Base-by-base conservation (phyloP, 2,888 invertebrate species). In the Oegoconia quadripuncta region DNA sequence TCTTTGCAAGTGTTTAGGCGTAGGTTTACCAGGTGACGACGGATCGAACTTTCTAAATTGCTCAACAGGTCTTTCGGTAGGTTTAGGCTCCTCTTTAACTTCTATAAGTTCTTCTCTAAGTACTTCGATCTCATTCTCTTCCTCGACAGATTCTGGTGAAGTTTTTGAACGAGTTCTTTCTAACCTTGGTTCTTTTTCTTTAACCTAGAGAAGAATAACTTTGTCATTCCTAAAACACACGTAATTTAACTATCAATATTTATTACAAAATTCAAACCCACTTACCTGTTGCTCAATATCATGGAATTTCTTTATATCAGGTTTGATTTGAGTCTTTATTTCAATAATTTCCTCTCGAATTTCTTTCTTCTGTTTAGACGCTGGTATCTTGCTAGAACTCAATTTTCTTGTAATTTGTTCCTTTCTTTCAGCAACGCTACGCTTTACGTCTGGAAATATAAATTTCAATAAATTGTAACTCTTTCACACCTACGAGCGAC, bases 331-430 rank as follows among this genome's bases (percentile, higher is more conserved):
- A 33, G 92, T 89, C 63, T 89, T 92, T 20, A 92, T 92, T 71
- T 91, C 90, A 39, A 90, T 90, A 9, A 93, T 93, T 78, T 93
- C 93, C 72, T 92, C 91, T 23, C 91, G 90, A 26, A 93, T 92
- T 83, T 93, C 93, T 55, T 90, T 91, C 56, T 93, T 91, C 63
- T 93, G 93, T 52, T 91, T 90, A 3, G 93, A 93, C 2, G 93
- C 92, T 7, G 93, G 92, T 53, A 93, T 90, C 61, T 92, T 90
- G 68, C 92, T 92, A 13, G 91, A 89, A 23, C 92, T 93, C 18
- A 93, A 73, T 36, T 93, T 91, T 66, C 93, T 92, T 11, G 93
- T 92, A 34, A 94, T 93, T 81, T 93, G 92, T 61, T 92, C 91
- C 47, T 93, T 91, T 50, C 93, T 83, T 65, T 94, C 94, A n/a